phyloP scores from a whole-genome alignment of 2,113 vertebrate genomes.

The Phalacrocorax carbo region DNA sequence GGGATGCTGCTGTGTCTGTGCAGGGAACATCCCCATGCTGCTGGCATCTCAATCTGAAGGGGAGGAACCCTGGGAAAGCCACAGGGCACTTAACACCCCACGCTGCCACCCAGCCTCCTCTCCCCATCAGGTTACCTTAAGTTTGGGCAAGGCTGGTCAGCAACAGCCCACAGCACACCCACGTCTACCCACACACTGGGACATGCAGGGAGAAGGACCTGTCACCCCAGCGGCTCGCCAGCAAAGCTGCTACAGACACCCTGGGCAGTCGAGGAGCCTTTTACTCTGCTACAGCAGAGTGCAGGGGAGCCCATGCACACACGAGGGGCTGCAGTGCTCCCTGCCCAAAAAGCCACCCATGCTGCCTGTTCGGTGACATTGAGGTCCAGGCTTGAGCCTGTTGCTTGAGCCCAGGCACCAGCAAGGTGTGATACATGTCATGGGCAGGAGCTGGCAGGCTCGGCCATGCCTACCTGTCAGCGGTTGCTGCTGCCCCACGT shows the following conservation, averaged over 20 bases:
- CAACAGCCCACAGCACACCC: background rate
- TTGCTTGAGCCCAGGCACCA: background rate
- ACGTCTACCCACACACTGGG: fast-evolving
- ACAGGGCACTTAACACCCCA: fast-evolving
- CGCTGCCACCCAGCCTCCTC: background rate
- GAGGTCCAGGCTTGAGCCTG: background rate
- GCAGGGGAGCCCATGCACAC: fast-evolving
- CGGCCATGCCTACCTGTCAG: constrained; percentile 78
- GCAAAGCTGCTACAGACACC: background rate
- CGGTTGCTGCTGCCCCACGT: constrained; percentile 71
- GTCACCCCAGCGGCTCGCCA: background rate
- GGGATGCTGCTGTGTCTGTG: background rate
- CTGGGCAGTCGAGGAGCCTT: fast-evolving
- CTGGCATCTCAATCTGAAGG: background rate
- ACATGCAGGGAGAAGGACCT: background rate
- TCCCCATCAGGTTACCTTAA: background rate
- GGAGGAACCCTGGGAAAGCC: background rate
- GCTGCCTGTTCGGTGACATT: fast-evolving
- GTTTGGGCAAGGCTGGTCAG: background rate
- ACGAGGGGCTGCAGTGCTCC: background rate
- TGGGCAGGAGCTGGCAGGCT: background rate
- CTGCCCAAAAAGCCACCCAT: background rate
- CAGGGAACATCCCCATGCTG: fast-evolving
- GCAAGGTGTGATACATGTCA: fast-evolving
- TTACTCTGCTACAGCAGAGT: fast-evolving